These are phyloP conservation scores for Argentina silus DNA, from an alignment of 2,797 vertebrate genomes.

Conservation along the genomic window DNA sequence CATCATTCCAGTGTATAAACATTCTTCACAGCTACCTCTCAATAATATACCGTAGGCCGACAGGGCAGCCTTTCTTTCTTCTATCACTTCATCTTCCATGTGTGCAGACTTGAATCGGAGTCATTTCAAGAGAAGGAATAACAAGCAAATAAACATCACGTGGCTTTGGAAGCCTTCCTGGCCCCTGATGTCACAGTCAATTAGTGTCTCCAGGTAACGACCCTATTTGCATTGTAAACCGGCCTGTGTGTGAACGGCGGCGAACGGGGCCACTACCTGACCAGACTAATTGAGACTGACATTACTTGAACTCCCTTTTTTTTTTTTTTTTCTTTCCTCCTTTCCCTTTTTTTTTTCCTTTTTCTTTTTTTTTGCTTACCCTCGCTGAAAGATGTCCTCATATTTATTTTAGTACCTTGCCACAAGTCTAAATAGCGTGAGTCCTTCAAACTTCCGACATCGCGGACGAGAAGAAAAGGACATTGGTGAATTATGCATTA, in stretches of 20 bases:
- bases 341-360: constrained; percentile 25
- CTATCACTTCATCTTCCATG: constrained; percentile 13
- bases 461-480: constrained; percentile 76
- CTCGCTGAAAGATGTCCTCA: constrained; percentile 86
- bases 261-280: constrained; percentile 93
- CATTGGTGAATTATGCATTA: constrained; percentile 76
- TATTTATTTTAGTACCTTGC: constrained; percentile 91
- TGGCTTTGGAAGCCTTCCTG: constrained; percentile 71
- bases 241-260: constrained; percentile 86
- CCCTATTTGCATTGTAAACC: constrained; percentile 93
- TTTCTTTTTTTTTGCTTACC: constrained; percentile 13
- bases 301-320: constrained; percentile 87
- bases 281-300: constrained; percentile 96
- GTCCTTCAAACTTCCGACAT: constrained; percentile 87
- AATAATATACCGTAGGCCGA: background rate
- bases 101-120: background rate
- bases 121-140: constrained; percentile 45
- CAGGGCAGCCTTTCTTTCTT: background rate
- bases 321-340: constrained; percentile 44
- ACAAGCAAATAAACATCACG: constrained; percentile 88
- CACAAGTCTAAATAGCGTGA: constrained; percentile 89
- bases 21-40: constrained; percentile 18
- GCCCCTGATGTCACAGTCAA: constrained; percentile 89
- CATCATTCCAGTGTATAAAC: background rate
- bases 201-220: constrained; percentile 94